A percentile compares a stretch with the other conserved stretches of the same genome.
Evolutionary conservation across 1,140 invertebrate species (phyloP).

Genomic region (Danaus melanippus): DNA sequence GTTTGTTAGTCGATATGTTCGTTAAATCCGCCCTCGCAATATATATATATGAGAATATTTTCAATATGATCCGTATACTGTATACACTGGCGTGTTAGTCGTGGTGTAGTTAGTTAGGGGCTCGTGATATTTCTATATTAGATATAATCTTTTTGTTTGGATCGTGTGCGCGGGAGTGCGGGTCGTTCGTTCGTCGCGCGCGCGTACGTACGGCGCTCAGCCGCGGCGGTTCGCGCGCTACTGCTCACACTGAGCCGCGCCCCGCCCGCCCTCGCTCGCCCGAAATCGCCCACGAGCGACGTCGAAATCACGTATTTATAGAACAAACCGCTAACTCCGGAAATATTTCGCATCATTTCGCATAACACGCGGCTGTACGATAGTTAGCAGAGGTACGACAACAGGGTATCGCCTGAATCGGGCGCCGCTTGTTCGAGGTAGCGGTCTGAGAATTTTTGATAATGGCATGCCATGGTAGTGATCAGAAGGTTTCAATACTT

Average conservation of each 20-base stretch:
- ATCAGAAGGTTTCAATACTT: neutral
- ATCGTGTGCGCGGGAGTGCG: conserved; percentile 59
- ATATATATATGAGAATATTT: conserved; percentile 25
- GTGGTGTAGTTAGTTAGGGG: conserved; percentile 17
- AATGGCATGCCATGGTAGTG: neutral
- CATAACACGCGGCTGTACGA: conserved; percentile 47
- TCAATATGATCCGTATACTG: no score
- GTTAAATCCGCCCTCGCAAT: conserved; percentile 67
- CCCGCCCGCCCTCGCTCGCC: conserved; percentile 45
- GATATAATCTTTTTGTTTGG: neutral
- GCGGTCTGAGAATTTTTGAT: no score
- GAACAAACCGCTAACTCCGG: conserved; percentile 67
- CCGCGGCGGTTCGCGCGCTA: conserved; percentile 66
- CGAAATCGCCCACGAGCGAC: conserved; percentile 68
- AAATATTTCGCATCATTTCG: conserved; percentile 71
- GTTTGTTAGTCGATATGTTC: conserved; percentile 69
- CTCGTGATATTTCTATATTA: neutral
- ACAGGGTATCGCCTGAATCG: conserved; percentile 13
- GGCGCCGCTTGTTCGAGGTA: neutral
- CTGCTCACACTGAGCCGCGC: conserved; percentile 30
- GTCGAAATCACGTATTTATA: conserved; percentile 66
- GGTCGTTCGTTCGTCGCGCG: conserved; percentile 69
- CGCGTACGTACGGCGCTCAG: conserved; percentile 61
- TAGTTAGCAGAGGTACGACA: conserved; percentile 47
- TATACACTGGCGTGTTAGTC: no score